Conservation (phyloP, 2,113 vertebrate species). For the Embiotoca jacksoni region DNA sequence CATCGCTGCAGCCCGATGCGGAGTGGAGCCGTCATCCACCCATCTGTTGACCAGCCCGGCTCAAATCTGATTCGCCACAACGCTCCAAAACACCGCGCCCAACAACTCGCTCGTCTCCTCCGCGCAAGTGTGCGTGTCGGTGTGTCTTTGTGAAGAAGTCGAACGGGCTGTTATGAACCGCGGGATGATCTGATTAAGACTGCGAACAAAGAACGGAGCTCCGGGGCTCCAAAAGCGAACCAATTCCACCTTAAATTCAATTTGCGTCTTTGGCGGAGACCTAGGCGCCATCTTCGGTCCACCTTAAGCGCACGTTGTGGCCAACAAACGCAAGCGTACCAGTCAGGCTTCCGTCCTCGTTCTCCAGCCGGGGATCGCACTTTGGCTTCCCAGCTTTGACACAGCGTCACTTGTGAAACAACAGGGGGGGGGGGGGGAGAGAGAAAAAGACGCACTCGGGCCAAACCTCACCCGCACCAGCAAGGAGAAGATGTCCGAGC, state of each 20-base stretch:
- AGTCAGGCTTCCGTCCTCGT: slow-evolving; percentile 83
- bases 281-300: slow-evolving; percentile 74
- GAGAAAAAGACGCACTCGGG: slow-evolving; percentile 74
- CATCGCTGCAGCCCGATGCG: slow-evolving; percentile 54
- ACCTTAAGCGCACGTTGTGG: slow-evolving; percentile 86
- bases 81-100: slow-evolving; percentile 8
- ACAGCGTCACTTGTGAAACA: slow-evolving; percentile 85
- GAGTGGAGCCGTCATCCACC: slow-evolving; percentile 34
- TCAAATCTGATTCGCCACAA: neutral
- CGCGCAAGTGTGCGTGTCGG: neutral
- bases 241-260: slow-evolving; percentile 84
- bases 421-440: slow-evolving; percentile 50
- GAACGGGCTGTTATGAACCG: neutral
- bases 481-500: slow-evolving; percentile 83
- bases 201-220: slow-evolving; percentile 70
- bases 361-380: slow-evolving; percentile 81
- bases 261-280: slow-evolving; percentile 51
- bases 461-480: slow-evolving; percentile 77
- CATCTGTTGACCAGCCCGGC: slow-evolving; percentile 59
- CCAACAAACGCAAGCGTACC: slow-evolving; percentile 76
- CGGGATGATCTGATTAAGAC: neutral
- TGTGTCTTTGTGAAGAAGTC: slow-evolving; percentile 24
- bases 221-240: slow-evolving; percentile 31
- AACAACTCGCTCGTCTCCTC: neutral
- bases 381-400: slow-evolving; percentile 79